Conservation (phyloP, 1,140 invertebrate species). For the Ephestia elutella region DNA sequence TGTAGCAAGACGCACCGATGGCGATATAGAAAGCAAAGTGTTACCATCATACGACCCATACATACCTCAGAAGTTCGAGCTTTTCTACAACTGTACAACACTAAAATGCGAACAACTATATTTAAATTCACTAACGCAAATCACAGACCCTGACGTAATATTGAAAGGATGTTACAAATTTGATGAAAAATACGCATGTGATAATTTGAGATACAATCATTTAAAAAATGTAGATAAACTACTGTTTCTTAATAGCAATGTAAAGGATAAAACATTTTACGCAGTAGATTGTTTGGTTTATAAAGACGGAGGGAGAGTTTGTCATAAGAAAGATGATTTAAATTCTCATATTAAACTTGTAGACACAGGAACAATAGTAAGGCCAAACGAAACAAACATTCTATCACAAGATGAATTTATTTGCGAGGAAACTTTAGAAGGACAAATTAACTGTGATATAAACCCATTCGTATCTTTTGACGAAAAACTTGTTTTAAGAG, state of each 20-base stretch:
- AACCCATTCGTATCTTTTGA: slow-evolving; percentile 40
- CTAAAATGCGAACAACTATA: slow-evolving; percentile 29
- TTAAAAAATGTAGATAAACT: slow-evolving; percentile 56
- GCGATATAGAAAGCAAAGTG: slow-evolving; percentile 13
- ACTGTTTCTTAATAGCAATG: slow-evolving; percentile 42
- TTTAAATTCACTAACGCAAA: slow-evolving; percentile 43
- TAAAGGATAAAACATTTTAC: slow-evolving; percentile 48
- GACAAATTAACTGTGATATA: slow-evolving; percentile 43
- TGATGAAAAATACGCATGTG: slow-evolving; percentile 33
- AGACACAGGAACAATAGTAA: slow-evolving; percentile 41
- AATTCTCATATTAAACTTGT: slow-evolving; percentile 39
- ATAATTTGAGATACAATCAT: slow-evolving; percentile 41
- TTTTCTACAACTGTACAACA: slow-evolving; percentile 42
- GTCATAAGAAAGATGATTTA: slow-evolving; percentile 42
- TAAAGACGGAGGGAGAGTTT: slow-evolving; percentile 43
- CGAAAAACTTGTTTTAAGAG: slow-evolving; percentile 31
- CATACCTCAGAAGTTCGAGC: slow-evolving; percentile 34
- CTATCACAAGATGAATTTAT: slow-evolving; percentile 58
- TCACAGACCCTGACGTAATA: slow-evolving; percentile 24
- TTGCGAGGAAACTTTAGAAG: slow-evolving; percentile 42
- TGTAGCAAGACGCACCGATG: slow-evolving; percentile 7
- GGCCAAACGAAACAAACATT: slow-evolving; percentile 40
- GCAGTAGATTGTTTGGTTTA: slow-evolving; percentile 57
- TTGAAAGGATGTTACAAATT: slow-evolving; percentile 38
- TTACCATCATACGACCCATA: slow-evolving; percentile 45